Conservation (phyloP, 2,888 invertebrate species). For the Julus scanicus region DNA sequence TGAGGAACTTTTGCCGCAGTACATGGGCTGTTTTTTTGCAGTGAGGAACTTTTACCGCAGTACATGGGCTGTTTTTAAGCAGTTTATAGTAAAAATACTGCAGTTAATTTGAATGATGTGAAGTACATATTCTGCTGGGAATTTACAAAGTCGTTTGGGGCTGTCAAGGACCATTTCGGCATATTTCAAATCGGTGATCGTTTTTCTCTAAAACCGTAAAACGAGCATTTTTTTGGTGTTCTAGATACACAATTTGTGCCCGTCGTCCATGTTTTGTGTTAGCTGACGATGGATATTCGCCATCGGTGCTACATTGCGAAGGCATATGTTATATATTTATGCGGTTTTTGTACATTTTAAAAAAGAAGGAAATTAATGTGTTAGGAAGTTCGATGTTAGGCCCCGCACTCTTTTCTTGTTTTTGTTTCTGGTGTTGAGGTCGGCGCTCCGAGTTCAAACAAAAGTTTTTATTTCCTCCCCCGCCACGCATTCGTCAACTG, state of each 20-base stretch:
- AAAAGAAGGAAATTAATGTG: background rate
- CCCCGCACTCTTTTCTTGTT: background rate
- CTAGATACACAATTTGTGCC: background rate
- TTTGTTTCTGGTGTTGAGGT: background rate
- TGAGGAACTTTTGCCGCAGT: too few relatives aligned
- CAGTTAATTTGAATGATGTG: too few relatives aligned
- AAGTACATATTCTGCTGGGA: too few relatives aligned
- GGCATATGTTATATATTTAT: background rate
- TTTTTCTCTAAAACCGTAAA: background rate
- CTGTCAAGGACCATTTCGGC: too few relatives aligned
- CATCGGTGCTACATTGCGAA: background rate
- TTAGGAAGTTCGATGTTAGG: background rate
- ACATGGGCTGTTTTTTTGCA: too few relatives aligned
- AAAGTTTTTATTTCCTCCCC: constrained; percentile 1
- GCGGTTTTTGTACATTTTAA: background rate
- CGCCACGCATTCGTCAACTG: background rate
- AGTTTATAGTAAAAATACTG: too few relatives aligned
- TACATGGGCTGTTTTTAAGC: too few relatives aligned
- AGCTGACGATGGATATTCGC: background rate
- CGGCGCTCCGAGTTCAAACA: background rate
- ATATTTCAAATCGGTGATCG: too few relatives aligned
- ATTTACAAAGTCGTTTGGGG: too few relatives aligned
- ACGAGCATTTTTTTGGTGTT: background rate
- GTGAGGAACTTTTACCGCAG: too few relatives aligned
- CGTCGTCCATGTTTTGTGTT: background rate